Percentiles rank a stretch among this genome's conserved stretches.
phyloP scores from a whole-genome alignment of 2,113 vertebrate genomes.

The Scortum barcoo region DNA sequence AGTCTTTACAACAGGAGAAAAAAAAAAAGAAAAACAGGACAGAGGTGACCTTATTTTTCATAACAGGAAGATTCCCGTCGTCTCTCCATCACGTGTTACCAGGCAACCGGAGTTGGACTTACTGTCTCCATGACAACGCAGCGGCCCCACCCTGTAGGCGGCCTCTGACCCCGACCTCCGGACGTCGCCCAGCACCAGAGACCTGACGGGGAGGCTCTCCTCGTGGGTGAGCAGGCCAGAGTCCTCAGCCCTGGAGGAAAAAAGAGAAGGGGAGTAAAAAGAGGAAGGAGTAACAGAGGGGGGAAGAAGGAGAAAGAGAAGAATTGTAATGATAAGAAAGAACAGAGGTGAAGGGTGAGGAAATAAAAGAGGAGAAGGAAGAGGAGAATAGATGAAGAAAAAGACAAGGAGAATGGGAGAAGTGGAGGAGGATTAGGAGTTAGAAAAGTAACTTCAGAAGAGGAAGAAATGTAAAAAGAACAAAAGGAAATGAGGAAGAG shows the following conservation, averaged over 20 bases:
- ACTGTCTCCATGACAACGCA: conserved; percentile 89
- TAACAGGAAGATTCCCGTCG: neutral
- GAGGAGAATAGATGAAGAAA: neutral
- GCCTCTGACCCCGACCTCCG: conserved; percentile 90
- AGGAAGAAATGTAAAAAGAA: neutral
- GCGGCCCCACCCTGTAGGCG: conserved; percentile 91
- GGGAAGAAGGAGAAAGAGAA: neutral
- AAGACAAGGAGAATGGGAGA: neutral
- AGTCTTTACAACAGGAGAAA: neutral
- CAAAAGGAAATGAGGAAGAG: neutral
- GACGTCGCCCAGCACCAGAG: conserved; percentile 91
- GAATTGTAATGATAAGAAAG: neutral
- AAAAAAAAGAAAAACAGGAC: no score
- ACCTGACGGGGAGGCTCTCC: conserved; percentile 90
- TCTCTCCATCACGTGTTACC: conserved; percentile 12
- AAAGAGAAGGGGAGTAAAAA: no score
- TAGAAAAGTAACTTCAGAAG: no score
- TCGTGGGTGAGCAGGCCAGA: conserved; percentile 92
- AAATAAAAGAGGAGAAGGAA: neutral
- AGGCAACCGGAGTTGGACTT: conserved; percentile 29
- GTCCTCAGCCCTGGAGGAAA: conserved; percentile 88
- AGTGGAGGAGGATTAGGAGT: no score
- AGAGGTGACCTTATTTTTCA: neutral
- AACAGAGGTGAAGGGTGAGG: no score
- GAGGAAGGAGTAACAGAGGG: neutral